These are phyloP conservation scores for Dolichallabes microphthalmus DNA, from an alignment of 2,113 vertebrate species.

Conservation along the genomic window DNA sequence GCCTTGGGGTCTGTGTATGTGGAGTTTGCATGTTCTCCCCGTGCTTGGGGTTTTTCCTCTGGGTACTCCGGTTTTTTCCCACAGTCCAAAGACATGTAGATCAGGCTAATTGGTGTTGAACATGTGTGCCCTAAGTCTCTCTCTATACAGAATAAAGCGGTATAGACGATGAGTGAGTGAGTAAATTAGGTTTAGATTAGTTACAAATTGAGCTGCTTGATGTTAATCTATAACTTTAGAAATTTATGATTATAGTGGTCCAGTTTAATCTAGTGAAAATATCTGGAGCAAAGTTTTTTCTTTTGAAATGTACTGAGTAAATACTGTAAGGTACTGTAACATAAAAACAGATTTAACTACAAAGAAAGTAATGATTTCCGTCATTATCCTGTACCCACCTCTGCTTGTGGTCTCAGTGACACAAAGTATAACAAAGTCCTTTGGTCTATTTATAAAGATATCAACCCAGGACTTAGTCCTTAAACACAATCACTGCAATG, in stretches of 20 bases:
- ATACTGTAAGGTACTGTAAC: neutral
- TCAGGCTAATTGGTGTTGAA: no score
- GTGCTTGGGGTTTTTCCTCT: no score
- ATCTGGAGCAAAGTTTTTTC: neutral
- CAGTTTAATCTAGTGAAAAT: neutral
- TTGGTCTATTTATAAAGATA: constrained; percentile 21
- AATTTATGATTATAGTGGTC: neutral
- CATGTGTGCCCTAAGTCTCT: no score
- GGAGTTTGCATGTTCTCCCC: no score
- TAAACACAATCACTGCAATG: constrained; percentile 4
- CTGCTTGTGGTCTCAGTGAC: neutral
- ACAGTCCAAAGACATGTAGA: no score
- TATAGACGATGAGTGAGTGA: no score
- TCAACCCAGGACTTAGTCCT: constrained; percentile 8
- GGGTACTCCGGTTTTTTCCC: no score
- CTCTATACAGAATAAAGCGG: no score
- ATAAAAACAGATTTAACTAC: neutral
- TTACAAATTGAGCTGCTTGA: neutral
- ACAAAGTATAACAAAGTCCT: neutral
- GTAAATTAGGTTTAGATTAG: neutral
- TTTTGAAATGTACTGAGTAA: neutral
- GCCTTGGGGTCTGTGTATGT: no score
- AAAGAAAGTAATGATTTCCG: neutral
- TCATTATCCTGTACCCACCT: neutral
- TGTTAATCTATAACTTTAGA: no score